Evolutionary conservation across 2,113 vertebrate genomes (phyloP).

Genomic region (Sapajus apella): DNA sequence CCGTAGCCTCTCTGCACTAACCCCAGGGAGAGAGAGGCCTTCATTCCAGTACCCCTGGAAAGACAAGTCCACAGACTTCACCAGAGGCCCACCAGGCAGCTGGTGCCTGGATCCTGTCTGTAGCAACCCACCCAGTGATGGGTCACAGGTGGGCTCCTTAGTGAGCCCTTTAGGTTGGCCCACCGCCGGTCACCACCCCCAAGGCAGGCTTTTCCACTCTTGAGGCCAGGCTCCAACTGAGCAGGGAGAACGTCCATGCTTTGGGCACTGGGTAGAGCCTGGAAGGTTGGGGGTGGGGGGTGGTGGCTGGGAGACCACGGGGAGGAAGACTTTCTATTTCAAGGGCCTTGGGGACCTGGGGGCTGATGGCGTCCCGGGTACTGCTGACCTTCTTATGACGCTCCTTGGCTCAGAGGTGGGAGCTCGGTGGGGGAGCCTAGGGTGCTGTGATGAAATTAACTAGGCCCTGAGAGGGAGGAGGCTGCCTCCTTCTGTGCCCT

Average conservation of each 20-base stretch:
- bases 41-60: neutral
- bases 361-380: too few species aligned
- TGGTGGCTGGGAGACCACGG: fast-evolving
- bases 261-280: neutral
- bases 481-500: neutral
- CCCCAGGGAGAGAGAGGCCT: neutral
- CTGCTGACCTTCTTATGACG: neutral
- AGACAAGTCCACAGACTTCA: neutral
- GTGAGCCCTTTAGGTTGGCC: too few species aligned
- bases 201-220: neutral
- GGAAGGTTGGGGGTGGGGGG: neutral
- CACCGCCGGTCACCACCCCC: fast-evolving
- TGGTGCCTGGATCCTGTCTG: too few species aligned
- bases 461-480: too few species aligned
- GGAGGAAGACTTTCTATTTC: neutral
- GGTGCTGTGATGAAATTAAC: neutral
- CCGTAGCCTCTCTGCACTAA: neutral
- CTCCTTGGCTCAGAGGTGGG: fast-evolving
- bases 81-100: too few species aligned
- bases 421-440: neutral
- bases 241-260: neutral
- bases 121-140: fast-evolving
- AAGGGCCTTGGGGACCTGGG: neutral
- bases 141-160: neutral
- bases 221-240: neutral